phyloP scores from a whole-genome alignment of 37 sponge, comb jelly and placozoan genomes.

The Bolinopsis microptera region DNA sequence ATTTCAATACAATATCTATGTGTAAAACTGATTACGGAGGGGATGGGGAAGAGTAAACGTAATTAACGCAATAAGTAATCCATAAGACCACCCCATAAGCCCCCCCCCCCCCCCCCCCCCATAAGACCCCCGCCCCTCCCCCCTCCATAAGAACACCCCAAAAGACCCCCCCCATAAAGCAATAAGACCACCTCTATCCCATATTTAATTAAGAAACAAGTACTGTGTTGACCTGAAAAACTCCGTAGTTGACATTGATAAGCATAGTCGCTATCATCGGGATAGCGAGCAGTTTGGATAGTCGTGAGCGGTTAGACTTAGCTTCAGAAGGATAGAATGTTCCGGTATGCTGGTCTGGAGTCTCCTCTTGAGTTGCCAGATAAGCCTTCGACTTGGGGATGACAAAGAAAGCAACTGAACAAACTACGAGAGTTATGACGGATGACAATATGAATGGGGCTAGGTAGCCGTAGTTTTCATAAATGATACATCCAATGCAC shows the following conservation, averaged over 20 bases:
- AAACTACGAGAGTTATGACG: neutral
- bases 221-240: neutral
- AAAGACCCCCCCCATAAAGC: too few relatives aligned
- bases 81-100: too few relatives aligned
- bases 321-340: neutral
- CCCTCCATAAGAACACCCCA: too few relatives aligned
- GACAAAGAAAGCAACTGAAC: neutral
- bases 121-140: too few relatives aligned
- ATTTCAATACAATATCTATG: too few relatives aligned
- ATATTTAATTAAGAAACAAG: too few relatives aligned
- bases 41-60: too few relatives aligned
- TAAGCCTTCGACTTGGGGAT: neutral
- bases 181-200: too few relatives aligned
- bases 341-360: neutral
- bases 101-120: too few relatives aligned
- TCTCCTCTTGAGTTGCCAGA: neutral
- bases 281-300: neutral
- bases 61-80: too few relatives aligned
- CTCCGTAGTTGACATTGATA: conserved; percentile 9
- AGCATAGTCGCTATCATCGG: neutral
- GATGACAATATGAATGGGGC: neutral
- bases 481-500: neutral
- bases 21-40: too few relatives aligned
- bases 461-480: conserved; percentile 9
- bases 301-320: neutral